Evolutionary conservation across 2,797 vertebrate genomes (phyloP).

Genomic region (Acrossocheilus fasciatus): DNA sequence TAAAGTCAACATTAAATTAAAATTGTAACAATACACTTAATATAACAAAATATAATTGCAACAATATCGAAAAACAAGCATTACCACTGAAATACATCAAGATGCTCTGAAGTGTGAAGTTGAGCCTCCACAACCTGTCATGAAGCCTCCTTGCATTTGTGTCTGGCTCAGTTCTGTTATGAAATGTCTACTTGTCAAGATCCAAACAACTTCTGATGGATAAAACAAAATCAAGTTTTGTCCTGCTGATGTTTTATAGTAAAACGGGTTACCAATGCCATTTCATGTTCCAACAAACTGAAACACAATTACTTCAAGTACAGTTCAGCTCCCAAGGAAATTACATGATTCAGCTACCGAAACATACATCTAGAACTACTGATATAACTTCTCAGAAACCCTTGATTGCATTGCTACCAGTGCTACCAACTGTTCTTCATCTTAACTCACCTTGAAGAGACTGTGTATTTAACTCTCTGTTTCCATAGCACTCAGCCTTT

Average conservation of each 20-base stretch:
- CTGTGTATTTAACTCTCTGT: slow-evolving; percentile 6
- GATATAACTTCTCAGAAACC: background rate
- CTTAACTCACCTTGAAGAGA: slow-evolving; percentile 16
- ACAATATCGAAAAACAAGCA: background rate
- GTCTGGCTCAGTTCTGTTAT: background rate
- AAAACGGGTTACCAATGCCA: background rate
- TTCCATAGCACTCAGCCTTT: slow-evolving; percentile 28
- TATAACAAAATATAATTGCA: background rate
- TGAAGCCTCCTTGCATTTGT: background rate
- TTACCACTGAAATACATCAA: background rate
- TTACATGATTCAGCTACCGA: background rate
- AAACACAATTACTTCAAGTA: background rate
- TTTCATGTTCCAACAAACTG: background rate
- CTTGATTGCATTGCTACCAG: slow-evolving; percentile 3
- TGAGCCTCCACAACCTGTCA: background rate
- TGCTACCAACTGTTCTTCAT: slow-evolving; percentile 6
- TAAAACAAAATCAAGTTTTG: background rate
- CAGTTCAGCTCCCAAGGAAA: background rate
- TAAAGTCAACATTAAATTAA: background rate
- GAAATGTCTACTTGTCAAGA: background rate
- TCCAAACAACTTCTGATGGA: background rate
- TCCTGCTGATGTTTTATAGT: background rate
- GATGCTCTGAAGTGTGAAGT: background rate
- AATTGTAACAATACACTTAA: background rate
- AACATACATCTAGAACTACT: background rate